Evolutionary conservation across 2,888 invertebrate genomes (phyloP), one percentile per base, ranked within the genome.

Genomic region (Aleiodes testaceus): DNA sequence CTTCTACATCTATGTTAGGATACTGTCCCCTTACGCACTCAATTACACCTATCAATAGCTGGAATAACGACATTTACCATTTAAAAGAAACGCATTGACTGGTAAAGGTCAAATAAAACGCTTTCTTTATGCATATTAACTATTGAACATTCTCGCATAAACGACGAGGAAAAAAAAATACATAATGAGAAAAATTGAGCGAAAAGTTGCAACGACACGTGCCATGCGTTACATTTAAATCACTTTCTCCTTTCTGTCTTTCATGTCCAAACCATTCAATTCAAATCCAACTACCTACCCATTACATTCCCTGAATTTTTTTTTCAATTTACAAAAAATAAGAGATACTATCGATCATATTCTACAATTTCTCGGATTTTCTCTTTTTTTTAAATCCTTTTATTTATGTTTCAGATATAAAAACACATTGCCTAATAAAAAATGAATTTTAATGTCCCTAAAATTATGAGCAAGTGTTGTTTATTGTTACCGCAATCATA

Each of bases 21-120:
- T 70, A 82, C 59, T 85, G 85, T 49, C 80, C 82, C 52, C 76
- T 70, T 4, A 72, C 79, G 20, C 76, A 73, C 53, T 77, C 79
- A 61, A 75, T 73, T 70, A 77, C 63, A 75, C 81, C 82, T 45
- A 78, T 73, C 73, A 84, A 70, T 49, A 84, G 72, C 84, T 84
- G 76, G 12, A 72, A 74, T 59, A 44, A 61, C 22, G 55, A 70
- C 26, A 52, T 30, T 50, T 63, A 52, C 16, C 30, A 7, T 18
- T 64, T 42, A 66, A 26, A 1, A 36, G 16, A 30, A 52, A n/a
- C 1, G 30, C n/a, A 55, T 61, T 36, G 6, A 36, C 36, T 9
- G 11, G 6, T 36, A 14, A 45, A 55, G 67, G 30, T 50, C 45
- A 55, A 22, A 49, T 18, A 45, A 18, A n/a, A 72, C 47, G 74